Conservation (phyloP, 2,888 invertebrate species). For the Parthenolecanium corni region DNA sequence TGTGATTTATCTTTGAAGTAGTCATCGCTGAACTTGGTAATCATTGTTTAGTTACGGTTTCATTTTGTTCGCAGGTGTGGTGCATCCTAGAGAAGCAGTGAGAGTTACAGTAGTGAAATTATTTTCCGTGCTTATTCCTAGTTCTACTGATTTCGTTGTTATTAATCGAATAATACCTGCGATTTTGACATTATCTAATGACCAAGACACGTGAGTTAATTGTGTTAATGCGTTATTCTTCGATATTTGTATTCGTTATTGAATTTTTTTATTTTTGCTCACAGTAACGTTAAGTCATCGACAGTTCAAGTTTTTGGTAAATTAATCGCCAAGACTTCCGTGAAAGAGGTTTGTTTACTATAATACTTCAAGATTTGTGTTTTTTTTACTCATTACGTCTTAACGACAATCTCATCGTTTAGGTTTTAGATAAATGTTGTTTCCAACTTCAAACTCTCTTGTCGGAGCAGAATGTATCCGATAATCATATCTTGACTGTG, state of each 20-base stretch:
- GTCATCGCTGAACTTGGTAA: background rate
- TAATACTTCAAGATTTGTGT: background rate
- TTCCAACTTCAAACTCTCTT: conserved; percentile 43
- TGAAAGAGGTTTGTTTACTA: conserved; percentile 26
- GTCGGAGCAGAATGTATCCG: conserved; percentile 38
- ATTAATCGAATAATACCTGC: conserved; percentile 53
- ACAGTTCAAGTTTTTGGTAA: conserved; percentile 50
- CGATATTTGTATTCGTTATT: conserved; percentile 6
- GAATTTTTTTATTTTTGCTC: conserved; percentile 24
- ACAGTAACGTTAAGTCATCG: conserved; percentile 48
- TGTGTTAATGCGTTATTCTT: too few species aligned
- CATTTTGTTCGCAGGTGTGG: conserved; percentile 43
- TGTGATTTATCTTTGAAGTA: background rate
- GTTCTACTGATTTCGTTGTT: conserved; percentile 46
- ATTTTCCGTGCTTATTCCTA: conserved; percentile 46
- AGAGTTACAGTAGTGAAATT: conserved; percentile 49
- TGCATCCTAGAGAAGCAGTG: conserved; percentile 51
- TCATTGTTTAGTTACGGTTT: too few species aligned
- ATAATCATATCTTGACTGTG: conserved; percentile 43
- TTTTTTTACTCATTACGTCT: background rate
- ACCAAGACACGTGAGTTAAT: conserved; percentile 51
- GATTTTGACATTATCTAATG: conserved; percentile 55
- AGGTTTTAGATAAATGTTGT: conserved; percentile 47
- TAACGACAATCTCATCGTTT: background rate
- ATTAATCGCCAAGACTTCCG: conserved; percentile 29